These are phyloP conservation scores for Magallana ariakensis DNA, from an alignment of 1,140 invertebrate species.

Conservation along the genomic window DNA sequence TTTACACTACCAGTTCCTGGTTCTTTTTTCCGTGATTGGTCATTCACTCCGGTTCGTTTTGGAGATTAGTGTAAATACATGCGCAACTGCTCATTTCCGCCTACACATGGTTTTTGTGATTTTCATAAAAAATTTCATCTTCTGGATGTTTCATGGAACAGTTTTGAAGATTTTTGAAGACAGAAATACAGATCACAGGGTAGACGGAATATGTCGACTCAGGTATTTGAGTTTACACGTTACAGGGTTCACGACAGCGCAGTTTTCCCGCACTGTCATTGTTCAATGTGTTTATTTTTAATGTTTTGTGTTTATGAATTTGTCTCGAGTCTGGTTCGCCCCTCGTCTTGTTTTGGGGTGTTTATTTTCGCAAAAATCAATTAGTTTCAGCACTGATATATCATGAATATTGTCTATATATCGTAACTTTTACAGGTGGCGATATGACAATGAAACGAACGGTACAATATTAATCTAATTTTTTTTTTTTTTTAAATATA, in stretches of 20 bases:
- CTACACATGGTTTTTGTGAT: constrained; percentile 35
- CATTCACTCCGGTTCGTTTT: constrained; percentile 25
- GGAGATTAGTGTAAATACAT: constrained; percentile 12
- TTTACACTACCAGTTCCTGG: background rate
- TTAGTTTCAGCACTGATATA: too few species aligned
- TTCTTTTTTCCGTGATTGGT: constrained; percentile 26
- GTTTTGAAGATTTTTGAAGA: background rate
- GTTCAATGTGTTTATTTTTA: background rate
- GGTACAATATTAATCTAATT: background rate
- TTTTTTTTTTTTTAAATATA: background rate
- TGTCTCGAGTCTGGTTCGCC: background rate
- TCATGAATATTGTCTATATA: background rate
- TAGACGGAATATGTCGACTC: constrained; percentile 23
- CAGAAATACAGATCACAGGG: background rate
- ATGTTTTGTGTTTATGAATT: background rate
- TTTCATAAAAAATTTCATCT: constrained; percentile 12
- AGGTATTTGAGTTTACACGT: background rate
- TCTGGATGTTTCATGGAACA: background rate
- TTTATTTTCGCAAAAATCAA: background rate
- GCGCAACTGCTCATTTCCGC: constrained; percentile 24
- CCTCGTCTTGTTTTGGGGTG: background rate
- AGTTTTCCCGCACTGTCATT: background rate
- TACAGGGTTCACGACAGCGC: too few species aligned
- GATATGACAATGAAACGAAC: background rate
- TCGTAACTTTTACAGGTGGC: background rate